These are phyloP conservation scores for Saxidomus purpurata DNA, from an alignment of 1,140 invertebrate species.

Conservation along the genomic window DNA sequence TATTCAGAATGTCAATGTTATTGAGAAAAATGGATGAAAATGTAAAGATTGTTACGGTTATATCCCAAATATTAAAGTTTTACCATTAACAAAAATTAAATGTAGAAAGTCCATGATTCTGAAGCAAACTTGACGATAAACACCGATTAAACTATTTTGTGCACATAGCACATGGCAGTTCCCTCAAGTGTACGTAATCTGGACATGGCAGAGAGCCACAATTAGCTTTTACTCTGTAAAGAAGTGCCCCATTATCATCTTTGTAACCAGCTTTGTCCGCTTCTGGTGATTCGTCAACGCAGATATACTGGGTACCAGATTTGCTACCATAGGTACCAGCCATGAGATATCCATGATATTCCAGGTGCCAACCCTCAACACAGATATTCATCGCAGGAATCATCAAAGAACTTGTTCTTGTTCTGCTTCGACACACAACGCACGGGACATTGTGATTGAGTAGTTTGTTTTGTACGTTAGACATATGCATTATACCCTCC, in stretches of 20 bases:
- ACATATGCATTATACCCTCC: not conserved
- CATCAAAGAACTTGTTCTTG: conserved; percentile 59
- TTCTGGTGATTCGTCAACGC: conserved; percentile 52
- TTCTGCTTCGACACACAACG: conserved; percentile 59
- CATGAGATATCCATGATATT: conserved; percentile 66
- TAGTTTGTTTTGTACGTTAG: not conserved
- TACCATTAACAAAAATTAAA: too few species aligned
- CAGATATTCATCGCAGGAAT: conserved; percentile 70
- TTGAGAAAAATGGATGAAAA: too few species aligned
- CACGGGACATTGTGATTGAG: conserved; percentile 60
- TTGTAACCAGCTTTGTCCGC: not conserved
- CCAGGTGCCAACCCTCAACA: conserved; percentile 68
- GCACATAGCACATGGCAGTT: too few species aligned
- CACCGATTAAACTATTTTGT: too few species aligned
- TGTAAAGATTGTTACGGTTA: too few species aligned
- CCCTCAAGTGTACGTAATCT: too few species aligned
- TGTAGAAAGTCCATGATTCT: too few species aligned
- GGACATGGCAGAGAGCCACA: too few species aligned
- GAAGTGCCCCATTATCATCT: too few species aligned
- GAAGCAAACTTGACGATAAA: too few species aligned
- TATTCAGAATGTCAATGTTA: too few species aligned
- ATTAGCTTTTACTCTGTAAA: not conserved
- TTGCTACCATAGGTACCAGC: not conserved
- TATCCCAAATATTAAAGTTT: too few species aligned
- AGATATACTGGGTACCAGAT: conserved; percentile 4